Percentiles rank a stretch among this genome's conserved stretches.
Conservation (phyloP, 2,888 invertebrate species). For the Clepsis dumicolana region DNA sequence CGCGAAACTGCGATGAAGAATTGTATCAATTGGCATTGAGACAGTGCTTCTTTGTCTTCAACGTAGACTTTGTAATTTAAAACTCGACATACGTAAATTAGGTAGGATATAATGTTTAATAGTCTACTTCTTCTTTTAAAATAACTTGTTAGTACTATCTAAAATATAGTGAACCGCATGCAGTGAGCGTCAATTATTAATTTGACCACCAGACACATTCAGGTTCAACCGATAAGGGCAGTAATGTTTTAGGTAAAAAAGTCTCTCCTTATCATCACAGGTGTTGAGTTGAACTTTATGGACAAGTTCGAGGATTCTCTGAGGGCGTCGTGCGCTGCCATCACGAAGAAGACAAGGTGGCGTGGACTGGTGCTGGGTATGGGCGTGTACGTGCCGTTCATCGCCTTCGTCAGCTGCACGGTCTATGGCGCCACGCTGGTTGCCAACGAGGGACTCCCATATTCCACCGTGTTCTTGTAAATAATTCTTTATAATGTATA, state of each 20-base stretch:
- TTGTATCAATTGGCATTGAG: not conserved
- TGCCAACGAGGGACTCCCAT: slow-evolving; percentile 78
- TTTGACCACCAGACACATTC: too few relatives aligned
- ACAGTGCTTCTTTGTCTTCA: not conserved
- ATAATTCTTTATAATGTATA: slow-evolving; percentile 38
- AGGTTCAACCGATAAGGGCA: too few relatives aligned
- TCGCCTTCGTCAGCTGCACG: slow-evolving; percentile 86
- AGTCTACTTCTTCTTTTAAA: not conserved
- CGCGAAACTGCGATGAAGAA: not conserved
- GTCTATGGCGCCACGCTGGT: slow-evolving; percentile 87
- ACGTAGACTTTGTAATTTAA: not conserved
- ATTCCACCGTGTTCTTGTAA: slow-evolving; percentile 86
- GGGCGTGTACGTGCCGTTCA: slow-evolving; percentile 85
- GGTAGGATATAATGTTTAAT: too few relatives aligned
- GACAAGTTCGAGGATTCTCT: slow-evolving; percentile 72
- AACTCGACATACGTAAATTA: not conserved
- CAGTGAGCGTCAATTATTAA: too few relatives aligned
- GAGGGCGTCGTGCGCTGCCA: slow-evolving; percentile 67
- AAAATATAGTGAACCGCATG: too few relatives aligned
- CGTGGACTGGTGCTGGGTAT: slow-evolving; percentile 87
- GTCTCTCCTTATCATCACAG: slow-evolving; percentile 28
- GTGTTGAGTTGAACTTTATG: slow-evolving; percentile 72
- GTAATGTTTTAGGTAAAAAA: too few relatives aligned
- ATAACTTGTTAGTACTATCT: not conserved
- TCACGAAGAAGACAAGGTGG: slow-evolving; percentile 77